Conservation (phyloP, 2,888 invertebrate genomes). For the Nomada ferruginata region DNA sequence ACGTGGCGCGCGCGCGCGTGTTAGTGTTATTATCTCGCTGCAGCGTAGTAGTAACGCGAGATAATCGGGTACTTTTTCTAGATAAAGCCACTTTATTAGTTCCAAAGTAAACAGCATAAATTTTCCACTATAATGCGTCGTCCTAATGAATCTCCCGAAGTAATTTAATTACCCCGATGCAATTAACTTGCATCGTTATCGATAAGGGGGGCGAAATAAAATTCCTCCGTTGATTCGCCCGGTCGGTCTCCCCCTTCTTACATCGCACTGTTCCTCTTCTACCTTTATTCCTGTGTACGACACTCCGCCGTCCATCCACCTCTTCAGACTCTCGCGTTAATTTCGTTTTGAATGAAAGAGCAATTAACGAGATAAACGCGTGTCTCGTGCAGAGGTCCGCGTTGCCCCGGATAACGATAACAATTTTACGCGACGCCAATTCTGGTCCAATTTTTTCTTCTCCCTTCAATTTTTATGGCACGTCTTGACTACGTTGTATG, state of each 20-base stretch:
- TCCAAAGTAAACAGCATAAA: constrained; percentile 57
- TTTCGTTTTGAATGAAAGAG: constrained; percentile 22
- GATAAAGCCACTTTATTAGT: constrained; percentile 61
- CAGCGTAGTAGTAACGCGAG: constrained; percentile 40
- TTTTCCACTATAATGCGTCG: constrained; percentile 58
- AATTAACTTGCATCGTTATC: constrained; percentile 50
- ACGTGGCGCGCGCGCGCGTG: constrained; percentile 2
- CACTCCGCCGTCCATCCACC: background rate
- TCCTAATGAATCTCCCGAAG: constrained; percentile 41
- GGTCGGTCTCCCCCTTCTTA: background rate
- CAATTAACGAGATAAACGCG: constrained; percentile 41
- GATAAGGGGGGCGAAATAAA: constrained; percentile 6
- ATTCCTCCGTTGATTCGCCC: background rate
- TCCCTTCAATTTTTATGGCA: background rate
- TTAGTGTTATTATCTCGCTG: constrained; percentile 47
- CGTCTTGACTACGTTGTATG: background rate
- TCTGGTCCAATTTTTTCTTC: background rate
- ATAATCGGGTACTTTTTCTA: constrained; percentile 58
- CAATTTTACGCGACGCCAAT: constrained; percentile 11
- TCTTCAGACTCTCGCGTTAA: background rate
- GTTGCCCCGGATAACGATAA: constrained; percentile 30
- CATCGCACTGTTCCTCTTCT: background rate
- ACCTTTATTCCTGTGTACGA: too few species aligned
- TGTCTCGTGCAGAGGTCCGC: constrained; percentile 1
- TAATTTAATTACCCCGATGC: constrained; percentile 43